Conservation (phyloP, 2,888 invertebrate species). For the Lepeophtheirus nordmannii region DNA sequence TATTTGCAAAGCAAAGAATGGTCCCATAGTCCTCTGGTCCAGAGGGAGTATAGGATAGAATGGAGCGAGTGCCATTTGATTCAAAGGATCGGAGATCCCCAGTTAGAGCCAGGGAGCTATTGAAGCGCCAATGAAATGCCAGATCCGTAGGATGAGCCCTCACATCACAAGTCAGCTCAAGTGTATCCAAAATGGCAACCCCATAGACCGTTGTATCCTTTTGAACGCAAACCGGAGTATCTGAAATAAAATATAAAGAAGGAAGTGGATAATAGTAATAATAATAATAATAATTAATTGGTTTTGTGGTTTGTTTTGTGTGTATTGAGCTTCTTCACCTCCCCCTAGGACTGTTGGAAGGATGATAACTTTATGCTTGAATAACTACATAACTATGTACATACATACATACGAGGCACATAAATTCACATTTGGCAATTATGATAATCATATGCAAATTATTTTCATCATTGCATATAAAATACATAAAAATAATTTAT, state of each 20-base stretch:
- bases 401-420: no score
- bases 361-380: no score
- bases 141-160: constrained; percentile 8
- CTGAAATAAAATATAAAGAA: not conserved
- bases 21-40: constrained; percentile 16
- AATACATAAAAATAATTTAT: no score
- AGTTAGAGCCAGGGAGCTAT: not conserved
- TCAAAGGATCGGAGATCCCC: constrained; percentile 9
- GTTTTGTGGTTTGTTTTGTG: no score
- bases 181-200: not conserved
- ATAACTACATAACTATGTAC: no score
- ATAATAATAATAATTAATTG: no score
- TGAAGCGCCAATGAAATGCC: constrained; percentile 18
- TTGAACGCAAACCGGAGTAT: not conserved
- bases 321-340: no score
- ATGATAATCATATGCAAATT: no score
- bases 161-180: constrained; percentile 10
- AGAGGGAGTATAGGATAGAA: constrained; percentile 1
- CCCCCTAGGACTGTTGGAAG: no score
- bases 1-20: constrained; percentile 20
- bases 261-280: not conserved
- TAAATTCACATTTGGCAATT: no score
- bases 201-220: not conserved
- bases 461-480: no score
- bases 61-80: constrained; percentile 1